Percentiles rank a stretch among this genome's conserved stretches.
phyloP scores from a whole-genome alignment of 2,888 invertebrate species.

The Drosophila anomelani region DNA sequence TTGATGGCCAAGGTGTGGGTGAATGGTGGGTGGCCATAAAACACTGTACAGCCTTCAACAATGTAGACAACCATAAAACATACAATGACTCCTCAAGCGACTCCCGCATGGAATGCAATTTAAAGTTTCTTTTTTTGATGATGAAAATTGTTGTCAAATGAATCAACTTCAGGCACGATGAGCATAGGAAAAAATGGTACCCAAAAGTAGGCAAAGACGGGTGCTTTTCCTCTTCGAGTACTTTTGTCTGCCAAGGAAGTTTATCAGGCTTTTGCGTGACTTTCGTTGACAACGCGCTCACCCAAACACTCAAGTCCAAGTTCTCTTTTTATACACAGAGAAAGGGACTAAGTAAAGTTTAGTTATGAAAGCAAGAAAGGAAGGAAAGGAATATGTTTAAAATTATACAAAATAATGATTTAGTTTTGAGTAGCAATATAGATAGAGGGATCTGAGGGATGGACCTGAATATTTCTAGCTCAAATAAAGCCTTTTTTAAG shows the following conservation, averaged over 20 bases:
- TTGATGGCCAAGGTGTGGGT: slow-evolving; percentile 53
- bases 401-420: neutral
- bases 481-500: neutral
- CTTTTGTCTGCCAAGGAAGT: slow-evolving; percentile 73
- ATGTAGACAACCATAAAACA: slow-evolving; percentile 38
- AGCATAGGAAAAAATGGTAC: slow-evolving; percentile 33
- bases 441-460: neutral
- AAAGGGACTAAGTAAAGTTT: slow-evolving; percentile 3
- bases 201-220: slow-evolving; percentile 60
- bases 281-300: slow-evolving; percentile 73
- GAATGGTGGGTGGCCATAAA: slow-evolving; percentile 51
- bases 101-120: slow-evolving; percentile 57
- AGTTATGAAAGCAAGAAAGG: neutral
- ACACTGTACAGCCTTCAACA: slow-evolving; percentile 57
- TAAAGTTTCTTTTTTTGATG: slow-evolving; percentile 65
- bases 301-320: slow-evolving; percentile 10
- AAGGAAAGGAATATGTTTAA: neutral
- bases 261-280: slow-evolving; percentile 78
- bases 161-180: slow-evolving; percentile 30
- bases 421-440: neutral
- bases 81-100: slow-evolving; percentile 17
- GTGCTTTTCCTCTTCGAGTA: slow-evolving; percentile 30
- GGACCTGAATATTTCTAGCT: neutral
- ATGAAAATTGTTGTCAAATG: slow-evolving; percentile 62
- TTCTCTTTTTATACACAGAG: slow-evolving; percentile 1